Evolutionary conservation across 2,797 vertebrate species (phyloP), one percentile per base, ranked within the genome.

Genomic region (Chelon labrosus): DNA sequence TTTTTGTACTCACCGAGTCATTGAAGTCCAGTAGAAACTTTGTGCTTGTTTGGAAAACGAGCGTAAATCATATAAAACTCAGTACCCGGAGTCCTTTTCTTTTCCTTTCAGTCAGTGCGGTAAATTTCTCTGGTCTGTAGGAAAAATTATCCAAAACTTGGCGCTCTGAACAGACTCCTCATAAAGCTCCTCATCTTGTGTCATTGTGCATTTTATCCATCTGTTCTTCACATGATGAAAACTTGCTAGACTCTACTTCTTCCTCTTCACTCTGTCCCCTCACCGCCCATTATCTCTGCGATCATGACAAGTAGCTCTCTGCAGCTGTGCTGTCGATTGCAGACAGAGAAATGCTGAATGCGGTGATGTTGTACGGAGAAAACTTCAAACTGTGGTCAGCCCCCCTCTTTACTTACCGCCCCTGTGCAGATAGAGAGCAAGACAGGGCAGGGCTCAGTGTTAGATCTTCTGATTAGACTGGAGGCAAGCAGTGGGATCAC

Each of bases 1-100:
- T 39, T 10, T 62, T 22, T 38, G 44, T 75, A 84, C 89, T 92
- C 76, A 90, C 90, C 78, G 2, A 37, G 44, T 70, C 62, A 65
- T 49, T 70, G 35, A 73, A 73, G 69, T 78, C 64, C 77, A 39
- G 67, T 38, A 16, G 64, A 56, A 59, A 58, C 52, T 64, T 35
- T 63, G 46, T 51, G 44, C 22, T 10, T 56, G 59, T 53, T 55
- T 38, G 41, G 51, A 17, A 42, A 35, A 20, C 17, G n/a, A 73
- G 27, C 5, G 37, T 58, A 16, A 58, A 16, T 51, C 38, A 14
- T 41, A 54, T 58, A 35, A 35, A 35, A 3, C 31, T 35, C 31
- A 35, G 42, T 17, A 16, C 16, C 17, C 52, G 4, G 7, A 14
- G 56, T 54, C 31, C 39, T 57, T 25, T 59, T 54, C 56, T 55